phyloP scores from a whole-genome alignment of 2,113 vertebrate species.

The Calidris pugnax region DNA sequence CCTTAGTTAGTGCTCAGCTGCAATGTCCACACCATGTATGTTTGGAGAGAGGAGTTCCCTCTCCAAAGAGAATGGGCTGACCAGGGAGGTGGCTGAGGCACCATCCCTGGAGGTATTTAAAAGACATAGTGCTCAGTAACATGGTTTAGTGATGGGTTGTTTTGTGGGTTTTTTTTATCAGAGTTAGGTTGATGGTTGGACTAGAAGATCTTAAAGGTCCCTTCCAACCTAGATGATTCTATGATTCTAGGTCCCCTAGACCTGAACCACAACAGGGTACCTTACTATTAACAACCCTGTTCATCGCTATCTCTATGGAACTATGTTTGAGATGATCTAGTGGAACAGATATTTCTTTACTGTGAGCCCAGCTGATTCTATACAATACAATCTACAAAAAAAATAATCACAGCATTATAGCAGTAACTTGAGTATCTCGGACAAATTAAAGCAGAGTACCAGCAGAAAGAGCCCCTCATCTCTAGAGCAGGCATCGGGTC shows the following conservation, averaged over 20 bases:
- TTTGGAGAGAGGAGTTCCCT: background rate
- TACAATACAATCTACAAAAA: background rate
- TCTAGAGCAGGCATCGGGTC: background rate
- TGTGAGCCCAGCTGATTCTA: background rate
- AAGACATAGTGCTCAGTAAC: too few species aligned
- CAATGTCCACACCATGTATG: accelerated
- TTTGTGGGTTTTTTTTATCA: too few species aligned
- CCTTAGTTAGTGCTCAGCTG: background rate
- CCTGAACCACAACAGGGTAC: background rate
- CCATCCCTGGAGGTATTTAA: too few species aligned
- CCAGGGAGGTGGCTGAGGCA: too few species aligned
- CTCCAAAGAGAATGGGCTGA: too few species aligned
- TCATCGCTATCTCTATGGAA: background rate
- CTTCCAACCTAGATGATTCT: too few species aligned
- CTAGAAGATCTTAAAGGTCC: too few species aligned
- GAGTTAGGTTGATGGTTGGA: too few species aligned
- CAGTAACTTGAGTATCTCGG: background rate
- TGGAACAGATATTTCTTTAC: background rate
- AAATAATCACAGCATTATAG: background rate
- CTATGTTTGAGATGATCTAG: background rate
- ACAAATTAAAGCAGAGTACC: background rate
- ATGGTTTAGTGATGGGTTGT: too few species aligned
- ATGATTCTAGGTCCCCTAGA: background rate
- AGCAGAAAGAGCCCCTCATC: background rate
- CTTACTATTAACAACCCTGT: background rate